Evolutionary conservation across 2,888 invertebrate species (phyloP).

Genomic region (Sesia apiformis): DNA sequence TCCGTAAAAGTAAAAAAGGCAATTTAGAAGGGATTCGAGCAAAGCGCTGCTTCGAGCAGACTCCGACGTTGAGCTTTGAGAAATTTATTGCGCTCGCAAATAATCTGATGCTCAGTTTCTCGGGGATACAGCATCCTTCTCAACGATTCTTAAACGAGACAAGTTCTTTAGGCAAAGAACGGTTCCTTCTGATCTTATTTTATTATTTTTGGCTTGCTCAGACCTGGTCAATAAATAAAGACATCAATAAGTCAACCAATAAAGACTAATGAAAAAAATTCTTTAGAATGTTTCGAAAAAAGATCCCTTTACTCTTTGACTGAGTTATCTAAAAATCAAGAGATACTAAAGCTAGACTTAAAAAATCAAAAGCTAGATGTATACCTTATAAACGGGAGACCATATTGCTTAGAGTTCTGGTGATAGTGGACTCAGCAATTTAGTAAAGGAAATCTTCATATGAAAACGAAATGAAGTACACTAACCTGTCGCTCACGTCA

Average conservation of each 20-base stretch:
- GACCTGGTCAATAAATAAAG: too few relatives aligned
- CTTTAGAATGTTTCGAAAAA: too few relatives aligned
- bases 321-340: too few relatives aligned
- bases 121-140: slow-evolving; percentile 23
- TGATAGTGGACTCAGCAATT: background rate
- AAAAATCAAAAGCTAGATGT: too few relatives aligned
- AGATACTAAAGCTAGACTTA: too few relatives aligned
- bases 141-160: slow-evolving; percentile 19
- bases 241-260: too few relatives aligned
- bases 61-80: slow-evolving; percentile 27
- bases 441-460: slow-evolving; percentile 8
- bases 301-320: too few relatives aligned
- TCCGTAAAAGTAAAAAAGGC: slow-evolving; percentile 36
- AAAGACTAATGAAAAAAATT: too few relatives aligned
- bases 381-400: background rate
- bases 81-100: slow-evolving; percentile 48
- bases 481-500: slow-evolving; percentile 6
- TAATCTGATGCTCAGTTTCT: slow-evolving; percentile 30
- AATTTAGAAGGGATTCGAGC: slow-evolving; percentile 29
- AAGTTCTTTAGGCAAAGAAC: slow-evolving; percentile 6
- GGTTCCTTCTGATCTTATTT: too few relatives aligned
- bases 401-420: background rate
- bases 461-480: slow-evolving; percentile 12
- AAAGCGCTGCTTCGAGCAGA: slow-evolving; percentile 15
- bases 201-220: too few relatives aligned